phyloP scores from a whole-genome alignment of 2,888 invertebrate genomes.

The Dendrolimus pini region DNA sequence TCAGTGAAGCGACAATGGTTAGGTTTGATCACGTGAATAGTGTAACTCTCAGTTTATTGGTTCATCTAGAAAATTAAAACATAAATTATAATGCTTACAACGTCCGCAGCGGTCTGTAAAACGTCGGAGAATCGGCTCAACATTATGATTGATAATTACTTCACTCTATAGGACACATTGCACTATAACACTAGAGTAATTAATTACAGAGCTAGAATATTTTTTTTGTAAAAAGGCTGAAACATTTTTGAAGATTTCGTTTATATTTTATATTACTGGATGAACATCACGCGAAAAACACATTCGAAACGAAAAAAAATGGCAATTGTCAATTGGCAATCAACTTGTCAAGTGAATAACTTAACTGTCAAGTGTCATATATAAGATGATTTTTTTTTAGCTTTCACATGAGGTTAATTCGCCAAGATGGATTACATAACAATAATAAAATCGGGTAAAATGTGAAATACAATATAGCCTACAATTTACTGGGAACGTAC shows the following conservation, averaged over 20 bases:
- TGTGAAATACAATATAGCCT: too few species aligned
- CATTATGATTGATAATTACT: slow-evolving; percentile 38
- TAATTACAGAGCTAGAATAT: not conserved
- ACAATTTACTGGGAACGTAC: too few species aligned
- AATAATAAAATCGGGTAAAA: too few species aligned
- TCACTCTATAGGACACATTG: slow-evolving; percentile 2
- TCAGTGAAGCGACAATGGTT: too few species aligned
- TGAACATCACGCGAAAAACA: not conserved
- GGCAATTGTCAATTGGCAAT: not conserved
- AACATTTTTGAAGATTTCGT: not conserved
- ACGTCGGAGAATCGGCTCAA: slow-evolving; percentile 74
- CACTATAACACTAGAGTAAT: not conserved
- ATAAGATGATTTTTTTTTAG: too few species aligned
- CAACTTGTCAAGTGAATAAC: not conserved
- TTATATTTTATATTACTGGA: not conserved
- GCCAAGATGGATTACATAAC: too few species aligned
- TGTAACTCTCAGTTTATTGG: too few species aligned
- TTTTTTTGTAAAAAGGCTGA: not conserved
- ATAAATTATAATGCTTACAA: slow-evolving; percentile 47
- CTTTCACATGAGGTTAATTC: too few species aligned
- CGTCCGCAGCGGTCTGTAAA: slow-evolving; percentile 73
- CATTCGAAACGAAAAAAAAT: not conserved
- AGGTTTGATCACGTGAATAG: too few species aligned
- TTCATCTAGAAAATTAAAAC: too few species aligned
- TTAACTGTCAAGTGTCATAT: not conserved